phyloP scores from a whole-genome alignment of 2,797 vertebrate species.

The Prionace glauca region DNA sequence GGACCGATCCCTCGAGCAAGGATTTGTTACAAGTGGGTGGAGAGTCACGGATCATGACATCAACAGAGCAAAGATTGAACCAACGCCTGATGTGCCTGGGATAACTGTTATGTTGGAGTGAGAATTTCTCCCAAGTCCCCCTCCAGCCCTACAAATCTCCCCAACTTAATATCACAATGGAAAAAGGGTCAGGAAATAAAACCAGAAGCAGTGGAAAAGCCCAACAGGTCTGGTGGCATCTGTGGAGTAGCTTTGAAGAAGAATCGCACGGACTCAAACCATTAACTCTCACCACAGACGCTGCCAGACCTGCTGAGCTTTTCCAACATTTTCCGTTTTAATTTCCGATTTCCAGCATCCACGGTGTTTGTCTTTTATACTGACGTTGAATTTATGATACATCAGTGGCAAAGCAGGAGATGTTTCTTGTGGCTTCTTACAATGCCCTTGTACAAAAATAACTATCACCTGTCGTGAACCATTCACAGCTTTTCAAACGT shows the following conservation, averaged over 20 bases:
- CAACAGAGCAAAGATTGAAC: not conserved
- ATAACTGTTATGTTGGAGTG: not conserved
- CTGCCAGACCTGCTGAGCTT: too few species aligned
- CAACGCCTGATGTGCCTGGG: not conserved
- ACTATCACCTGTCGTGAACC: not conserved
- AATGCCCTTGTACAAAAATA: not conserved
- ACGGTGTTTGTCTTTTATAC: too few species aligned
- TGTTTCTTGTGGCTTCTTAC: not conserved
- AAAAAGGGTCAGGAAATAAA: not conserved
- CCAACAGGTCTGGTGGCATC: too few species aligned
- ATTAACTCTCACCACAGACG: too few species aligned
- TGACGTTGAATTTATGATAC: not conserved
- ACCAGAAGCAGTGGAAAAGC: too few species aligned
- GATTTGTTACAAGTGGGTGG: not conserved
- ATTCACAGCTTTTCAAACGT: not conserved
- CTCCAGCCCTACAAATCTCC: not conserved
- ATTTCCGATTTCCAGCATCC: too few species aligned
- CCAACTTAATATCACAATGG: not conserved
- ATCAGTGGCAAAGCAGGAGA: not conserved
- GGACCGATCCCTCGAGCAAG: not conserved
- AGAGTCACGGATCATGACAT: not conserved
- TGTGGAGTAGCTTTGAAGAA: too few species aligned
- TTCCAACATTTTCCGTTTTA: too few species aligned
- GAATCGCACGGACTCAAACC: too few species aligned
- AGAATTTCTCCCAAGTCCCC: not conserved